phyloP scores from a whole-genome alignment of 2,113 vertebrate genomes.

The Chaetodon trifascialis region DNA sequence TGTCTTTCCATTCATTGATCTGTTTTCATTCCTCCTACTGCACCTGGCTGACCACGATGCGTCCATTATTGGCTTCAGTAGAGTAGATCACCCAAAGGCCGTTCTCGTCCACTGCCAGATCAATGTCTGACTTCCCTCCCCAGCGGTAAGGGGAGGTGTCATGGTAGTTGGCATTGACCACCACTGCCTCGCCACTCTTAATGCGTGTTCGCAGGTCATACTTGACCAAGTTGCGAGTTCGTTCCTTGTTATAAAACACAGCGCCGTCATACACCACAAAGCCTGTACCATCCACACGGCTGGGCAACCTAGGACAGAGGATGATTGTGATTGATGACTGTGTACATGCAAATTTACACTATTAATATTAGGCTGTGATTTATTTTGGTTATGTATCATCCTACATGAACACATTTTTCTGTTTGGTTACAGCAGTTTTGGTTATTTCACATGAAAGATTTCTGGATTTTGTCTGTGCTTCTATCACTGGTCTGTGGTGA shows the following conservation, averaged over 20 bases:
- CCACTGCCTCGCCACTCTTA: conserved; percentile 95
- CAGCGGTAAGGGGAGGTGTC: conserved; percentile 96
- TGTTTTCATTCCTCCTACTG: conserved; percentile 63
- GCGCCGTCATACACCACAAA: conserved; percentile 97
- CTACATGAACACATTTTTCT: neutral
- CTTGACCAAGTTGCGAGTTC: conserved; percentile 95
- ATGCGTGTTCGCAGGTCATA: conserved; percentile 95
- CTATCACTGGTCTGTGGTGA: neutral
- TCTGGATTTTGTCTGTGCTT: neutral
- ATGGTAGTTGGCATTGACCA: conserved; percentile 94
- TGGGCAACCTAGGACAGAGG: conserved; percentile 85
- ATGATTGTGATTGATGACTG: neutral
- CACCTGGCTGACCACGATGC: conserved; percentile 92
- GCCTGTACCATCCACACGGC: conserved; percentile 93
- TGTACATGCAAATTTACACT: neutral
- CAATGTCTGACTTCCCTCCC: conserved; percentile 96
- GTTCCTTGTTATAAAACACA: conserved; percentile 97
- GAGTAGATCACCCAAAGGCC: conserved; percentile 97
- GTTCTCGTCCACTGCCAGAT: conserved; percentile 95
- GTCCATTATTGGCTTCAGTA: conserved; percentile 93
- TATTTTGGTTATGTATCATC: neutral
- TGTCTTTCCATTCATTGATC: conserved; percentile 2
- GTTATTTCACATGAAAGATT: neutral
- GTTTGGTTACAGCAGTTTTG: neutral
- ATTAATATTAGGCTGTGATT: neutral